A percentile compares a stretch with the other conserved stretches of the same genome.
These are phyloP conservation scores for Clusia tigrina DNA, from an alignment of 2,888 invertebrate genomes.

Conservation along the genomic window DNA sequence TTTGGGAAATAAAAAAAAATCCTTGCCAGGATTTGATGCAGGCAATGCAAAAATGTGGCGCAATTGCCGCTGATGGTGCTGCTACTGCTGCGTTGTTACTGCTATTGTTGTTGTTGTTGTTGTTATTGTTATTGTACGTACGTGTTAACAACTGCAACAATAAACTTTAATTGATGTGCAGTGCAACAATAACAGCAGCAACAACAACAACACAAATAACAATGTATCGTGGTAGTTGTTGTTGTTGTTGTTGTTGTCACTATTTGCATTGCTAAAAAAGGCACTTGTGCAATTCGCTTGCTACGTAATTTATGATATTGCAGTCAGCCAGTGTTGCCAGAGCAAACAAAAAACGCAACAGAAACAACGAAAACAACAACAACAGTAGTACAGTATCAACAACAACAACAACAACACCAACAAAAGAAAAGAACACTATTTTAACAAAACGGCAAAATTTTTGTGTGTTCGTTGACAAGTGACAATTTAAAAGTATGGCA, in stretches of 20 bases:
- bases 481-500: not conserved
- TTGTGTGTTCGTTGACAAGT: slow-evolving; percentile 5
- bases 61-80: not conserved
- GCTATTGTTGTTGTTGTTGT: no score
- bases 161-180: slow-evolving; percentile 52
- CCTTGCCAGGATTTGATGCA: slow-evolving; percentile 5
- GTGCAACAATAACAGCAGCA: slow-evolving; percentile 5
- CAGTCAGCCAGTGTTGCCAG: not conserved
- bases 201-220: not conserved
- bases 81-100: not conserved
- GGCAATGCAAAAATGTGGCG: no score
- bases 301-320: slow-evolving; percentile 6
- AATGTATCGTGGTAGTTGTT: no score
- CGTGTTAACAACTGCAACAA: slow-evolving; percentile 57
- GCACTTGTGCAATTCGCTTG: slow-evolving; percentile 9
- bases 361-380: not conserved
- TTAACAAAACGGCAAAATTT: not conserved
- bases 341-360: not conserved
- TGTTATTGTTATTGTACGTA: no score
- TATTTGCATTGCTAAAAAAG: slow-evolving; percentile 7
- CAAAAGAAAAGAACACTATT: not conserved
- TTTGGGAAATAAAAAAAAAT: not conserved
- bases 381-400: not conserved
- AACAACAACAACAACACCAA: not conserved
- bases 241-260: not conserved